A percentile compares a stretch with the other conserved stretches of the same genome.
Conservation (phyloP, 2,797 vertebrate genomes). For the Muscicapa comitata region DNA sequence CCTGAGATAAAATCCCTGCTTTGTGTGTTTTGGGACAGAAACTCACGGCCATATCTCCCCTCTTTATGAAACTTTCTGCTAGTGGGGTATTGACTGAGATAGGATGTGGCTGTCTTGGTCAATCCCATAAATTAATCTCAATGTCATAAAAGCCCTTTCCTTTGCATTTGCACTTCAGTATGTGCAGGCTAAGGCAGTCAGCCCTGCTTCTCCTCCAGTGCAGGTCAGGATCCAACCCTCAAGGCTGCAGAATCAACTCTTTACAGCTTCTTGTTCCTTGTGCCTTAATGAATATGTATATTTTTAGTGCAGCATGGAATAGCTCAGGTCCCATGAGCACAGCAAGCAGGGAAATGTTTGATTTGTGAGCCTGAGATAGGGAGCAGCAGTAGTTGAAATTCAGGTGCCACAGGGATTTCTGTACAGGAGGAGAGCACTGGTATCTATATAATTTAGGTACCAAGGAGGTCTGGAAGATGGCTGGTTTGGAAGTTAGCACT, state of each 20-base stretch:
- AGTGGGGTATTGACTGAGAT: neutral
- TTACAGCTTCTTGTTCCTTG: neutral
- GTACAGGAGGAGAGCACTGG: neutral
- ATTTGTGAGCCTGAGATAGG: slow-evolving; percentile 41
- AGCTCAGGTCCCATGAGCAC: slow-evolving; percentile 48
- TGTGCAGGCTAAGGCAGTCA: neutral
- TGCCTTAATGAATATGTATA: slow-evolving; percentile 62
- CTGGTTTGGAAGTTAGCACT: neutral
- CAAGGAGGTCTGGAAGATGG: neutral
- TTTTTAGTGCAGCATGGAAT: slow-evolving; percentile 47
- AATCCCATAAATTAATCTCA: neutral
- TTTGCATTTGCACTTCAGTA: neutral
- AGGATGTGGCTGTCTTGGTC: neutral
- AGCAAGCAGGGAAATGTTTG: slow-evolving; percentile 40
- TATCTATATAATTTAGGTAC: neutral
- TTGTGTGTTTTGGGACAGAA: neutral
- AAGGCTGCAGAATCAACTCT: slow-evolving; percentile 9
- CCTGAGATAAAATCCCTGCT: neutral
- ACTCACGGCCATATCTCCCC: neutral
- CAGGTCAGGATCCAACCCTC: neutral
- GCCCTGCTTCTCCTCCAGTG: neutral
- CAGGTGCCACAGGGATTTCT: neutral
- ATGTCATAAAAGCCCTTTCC: neutral
- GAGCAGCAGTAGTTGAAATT: slow-evolving; percentile 37
- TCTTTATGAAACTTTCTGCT: neutral